Evolutionary conservation across 2,888 invertebrate genomes (phyloP).

Genomic region (Andricus curvator): DNA sequence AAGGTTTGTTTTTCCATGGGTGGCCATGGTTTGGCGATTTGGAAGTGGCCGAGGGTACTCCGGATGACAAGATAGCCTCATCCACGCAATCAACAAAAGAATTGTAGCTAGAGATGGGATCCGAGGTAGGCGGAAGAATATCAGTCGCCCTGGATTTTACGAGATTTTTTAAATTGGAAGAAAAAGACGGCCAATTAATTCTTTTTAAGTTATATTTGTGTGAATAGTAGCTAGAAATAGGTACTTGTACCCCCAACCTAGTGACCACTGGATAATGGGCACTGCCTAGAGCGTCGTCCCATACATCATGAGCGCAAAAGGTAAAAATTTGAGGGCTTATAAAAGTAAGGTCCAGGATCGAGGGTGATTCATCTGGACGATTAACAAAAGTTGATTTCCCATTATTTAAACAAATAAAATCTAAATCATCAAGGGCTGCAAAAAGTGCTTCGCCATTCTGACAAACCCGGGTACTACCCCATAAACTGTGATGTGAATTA

Average conservation of each 20-base stretch:
- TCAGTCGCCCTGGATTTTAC: neutral
- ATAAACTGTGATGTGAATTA: too few species aligned
- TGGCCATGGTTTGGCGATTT: too few species aligned
- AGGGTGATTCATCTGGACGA: neutral
- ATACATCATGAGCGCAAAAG: neutral
- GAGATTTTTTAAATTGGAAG: neutral
- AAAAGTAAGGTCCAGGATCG: neutral
- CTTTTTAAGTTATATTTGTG: neutral
- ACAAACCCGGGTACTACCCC: neutral
- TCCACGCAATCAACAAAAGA: slow-evolving; percentile 8
- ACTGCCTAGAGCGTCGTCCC: neutral
- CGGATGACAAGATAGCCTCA: too few species aligned
- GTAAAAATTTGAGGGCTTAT: neutral
- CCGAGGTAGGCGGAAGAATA: neutral
- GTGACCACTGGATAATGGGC: neutral
- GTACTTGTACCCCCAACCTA: neutral
- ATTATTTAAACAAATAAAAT: slow-evolving; percentile 3
- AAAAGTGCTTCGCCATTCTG: neutral
- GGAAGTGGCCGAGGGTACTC: too few species aligned
- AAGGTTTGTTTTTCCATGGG: too few species aligned
- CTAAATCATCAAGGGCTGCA: neutral
- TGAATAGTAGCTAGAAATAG: neutral
- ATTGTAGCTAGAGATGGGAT: neutral
- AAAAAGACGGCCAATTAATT: neutral
- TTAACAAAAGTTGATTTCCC: neutral